Percentiles rank a stretch among this genome's conserved stretches.
phyloP scores from a whole-genome alignment of 2,113 vertebrate genomes.

The Octodon degus region DNA sequence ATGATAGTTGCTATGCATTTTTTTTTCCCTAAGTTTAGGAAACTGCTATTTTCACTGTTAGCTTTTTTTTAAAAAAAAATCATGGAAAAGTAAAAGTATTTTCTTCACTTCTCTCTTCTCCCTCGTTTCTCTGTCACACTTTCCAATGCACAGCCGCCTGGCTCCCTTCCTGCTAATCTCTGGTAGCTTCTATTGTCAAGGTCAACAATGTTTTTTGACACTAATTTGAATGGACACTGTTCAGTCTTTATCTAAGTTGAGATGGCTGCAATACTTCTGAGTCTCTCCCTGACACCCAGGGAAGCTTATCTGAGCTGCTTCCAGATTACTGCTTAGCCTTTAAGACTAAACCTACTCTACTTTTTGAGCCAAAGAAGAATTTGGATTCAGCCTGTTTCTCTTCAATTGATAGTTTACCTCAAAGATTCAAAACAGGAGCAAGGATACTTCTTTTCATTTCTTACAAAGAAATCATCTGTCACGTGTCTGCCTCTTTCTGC shows the following conservation, averaged over 20 bases:
- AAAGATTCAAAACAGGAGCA: not conserved
- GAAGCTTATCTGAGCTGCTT: conserved; percentile 43
- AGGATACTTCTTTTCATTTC: not conserved
- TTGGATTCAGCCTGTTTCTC: not conserved
- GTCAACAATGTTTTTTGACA: conserved; percentile 32
- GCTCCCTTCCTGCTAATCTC: conserved; percentile 50
- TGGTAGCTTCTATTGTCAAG: conserved; percentile 49
- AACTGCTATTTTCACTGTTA: conserved; percentile 66
- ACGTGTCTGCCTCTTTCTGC: not conserved
- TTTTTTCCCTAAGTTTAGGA: conserved; percentile 43
- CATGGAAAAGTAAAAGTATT: not conserved
- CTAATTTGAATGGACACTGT: conserved; percentile 63
- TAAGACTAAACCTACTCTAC: not conserved
- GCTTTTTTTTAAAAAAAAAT: conserved; percentile 29
- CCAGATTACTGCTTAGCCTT: conserved; percentile 51
- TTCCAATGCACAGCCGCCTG: conserved; percentile 53
- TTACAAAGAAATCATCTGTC: not conserved
- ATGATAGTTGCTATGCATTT: conserved; percentile 26
- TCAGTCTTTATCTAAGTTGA: conserved; percentile 43
- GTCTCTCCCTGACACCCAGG: not conserved
- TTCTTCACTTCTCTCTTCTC: conserved; percentile 22
- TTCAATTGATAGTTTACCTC: not conserved
- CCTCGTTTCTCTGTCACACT: conserved; percentile 58
- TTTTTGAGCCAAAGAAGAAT: not conserved
- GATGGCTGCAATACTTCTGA: conserved; percentile 49